Evolutionary conservation across 1,140 invertebrate genomes (phyloP), one percentile per base, ranked within the genome.

Genomic region (Diprion similis): DNA sequence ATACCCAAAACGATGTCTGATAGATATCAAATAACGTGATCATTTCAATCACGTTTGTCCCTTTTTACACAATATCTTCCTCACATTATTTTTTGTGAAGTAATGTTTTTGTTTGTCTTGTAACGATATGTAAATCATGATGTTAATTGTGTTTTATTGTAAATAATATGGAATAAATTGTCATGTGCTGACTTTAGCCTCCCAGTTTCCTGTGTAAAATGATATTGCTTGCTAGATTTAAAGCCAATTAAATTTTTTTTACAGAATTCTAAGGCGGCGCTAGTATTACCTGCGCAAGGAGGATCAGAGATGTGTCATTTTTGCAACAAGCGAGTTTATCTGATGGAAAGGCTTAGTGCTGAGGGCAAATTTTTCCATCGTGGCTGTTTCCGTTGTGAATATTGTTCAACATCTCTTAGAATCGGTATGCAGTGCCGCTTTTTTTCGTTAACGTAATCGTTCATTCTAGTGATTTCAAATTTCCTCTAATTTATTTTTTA

Each of bases 311-410:
- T 91, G 76, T 97, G 96, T 84, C 94, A 95, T 85, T 96, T 96
- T 87, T 98, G 96, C 87, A 90, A 92, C 73, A 95, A 96, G 85
- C 90, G 94, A 15, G 96, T 97, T 46, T 97, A 97, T 83, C 88
- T 97, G 15, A 95, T 97, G 92, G 96, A 98, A 85, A 90, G 94
- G 73, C 90, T 96, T 78, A 94, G 91, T 81, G 94, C 95, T 8
- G 95, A 97, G 89, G 95, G 95, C 64, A 91, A 93, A 80, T 95
- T 95, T 80, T 96, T 97, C 85, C 96, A 98, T 88, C 89, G 95
- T 67, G 92, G 93, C 73, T 96, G 95, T 85, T 95, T 96, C 80
- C 90, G 91, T 70, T 94, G 93, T 85, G 92, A 94, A 86, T 94
- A 94, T 84, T 95, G 93, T 79, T 90, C 90, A 73, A 92, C 90